phyloP scores from a whole-genome alignment of 2,888 invertebrate genomes.

The Caenorhabditis sulstoni region DNA sequence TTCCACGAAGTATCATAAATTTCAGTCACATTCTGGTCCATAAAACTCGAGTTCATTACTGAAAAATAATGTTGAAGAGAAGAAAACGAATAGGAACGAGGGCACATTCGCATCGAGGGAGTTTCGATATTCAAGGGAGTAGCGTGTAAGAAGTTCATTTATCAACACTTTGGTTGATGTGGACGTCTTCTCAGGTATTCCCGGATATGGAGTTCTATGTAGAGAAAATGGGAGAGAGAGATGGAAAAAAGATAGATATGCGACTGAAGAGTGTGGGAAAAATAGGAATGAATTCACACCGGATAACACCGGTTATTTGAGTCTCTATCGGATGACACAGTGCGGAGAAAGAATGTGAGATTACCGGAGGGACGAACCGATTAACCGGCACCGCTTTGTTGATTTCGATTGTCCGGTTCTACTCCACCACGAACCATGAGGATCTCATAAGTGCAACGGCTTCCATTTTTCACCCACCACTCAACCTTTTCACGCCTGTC shows the following conservation, averaged over 20 bases:
- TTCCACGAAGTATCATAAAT: conserved; percentile 30
- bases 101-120: neutral
- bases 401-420: conserved; percentile 58
- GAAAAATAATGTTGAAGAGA: no score
- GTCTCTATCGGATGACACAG: conserved; percentile 23
- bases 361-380: conserved; percentile 52
- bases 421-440: conserved; percentile 30
- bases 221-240: neutral
- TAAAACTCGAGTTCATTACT: conserved; percentile 29
- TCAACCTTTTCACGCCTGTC: conserved; percentile 6
- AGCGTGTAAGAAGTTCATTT: conserved; percentile 39
- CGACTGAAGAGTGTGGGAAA: conserved; percentile 17
- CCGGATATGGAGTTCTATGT: neutral
- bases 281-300: conserved; percentile 40
- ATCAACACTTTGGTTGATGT: conserved; percentile 7
- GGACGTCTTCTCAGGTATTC: conserved; percentile 18
- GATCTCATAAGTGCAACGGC: conserved; percentile 30
- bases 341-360: conserved; percentile 26
- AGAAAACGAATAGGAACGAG: neutral
- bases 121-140: conserved; percentile 7
- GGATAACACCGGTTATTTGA: conserved; percentile 46
- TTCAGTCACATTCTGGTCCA: conserved; percentile 15
- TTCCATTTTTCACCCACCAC: neutral
- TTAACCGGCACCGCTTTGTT: conserved; percentile 58
- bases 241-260: conserved; percentile 4